Base-by-base conservation (phyloP, 2,113 vertebrate genomes). In the Polyodon spathula region DNA sequence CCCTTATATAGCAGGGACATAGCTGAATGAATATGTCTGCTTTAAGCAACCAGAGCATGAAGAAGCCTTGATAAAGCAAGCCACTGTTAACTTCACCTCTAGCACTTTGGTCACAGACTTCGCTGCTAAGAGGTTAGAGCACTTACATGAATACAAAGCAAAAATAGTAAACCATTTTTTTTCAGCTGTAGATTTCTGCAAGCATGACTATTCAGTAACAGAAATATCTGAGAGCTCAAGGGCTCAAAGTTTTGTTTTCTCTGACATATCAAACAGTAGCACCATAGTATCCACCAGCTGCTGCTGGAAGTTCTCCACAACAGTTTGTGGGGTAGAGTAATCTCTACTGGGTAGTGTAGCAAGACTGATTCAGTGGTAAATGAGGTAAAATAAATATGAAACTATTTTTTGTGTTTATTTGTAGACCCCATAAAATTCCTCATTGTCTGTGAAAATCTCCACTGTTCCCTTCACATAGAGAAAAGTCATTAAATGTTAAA, bases 381-480 rank as follows among this genome's bases (percentile, higher is more conserved):
- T 55, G 53, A 17, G 15, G 53, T 55, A 6, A 3, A 37, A 55
- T 38, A 27, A 27, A 27, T 27, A 27, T 27, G 27, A 9, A 55
- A 37, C 11, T 38, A 37, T 55, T 55, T 55, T 37, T 55, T 54
- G 5, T 55, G 6, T 37, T 37, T 38, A 4, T 27, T 55, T 55
- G 53, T 38, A 55, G 53, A 37, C 53, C 6, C 27, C 27, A 27
- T 27, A 9, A 27, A 17, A 27, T 37, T 55, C 27, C 27, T 27
- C 27, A 27, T 27, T 55, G 53, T 50, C 48, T 50, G 8, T 55
- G 53, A 55, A 55, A 55, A 17, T 16, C 53, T 17, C 53, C 8
- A 55, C 27, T n/a, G 53, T 55, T 55, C 53, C 37, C 17, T 55
- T 27, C 53, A 55, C 53, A 55, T 16, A 55, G 53, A 55, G 53